Evolutionary conservation across 2,113 vertebrate genomes (phyloP).

Genomic region (Plestiodon gilberti): DNA sequence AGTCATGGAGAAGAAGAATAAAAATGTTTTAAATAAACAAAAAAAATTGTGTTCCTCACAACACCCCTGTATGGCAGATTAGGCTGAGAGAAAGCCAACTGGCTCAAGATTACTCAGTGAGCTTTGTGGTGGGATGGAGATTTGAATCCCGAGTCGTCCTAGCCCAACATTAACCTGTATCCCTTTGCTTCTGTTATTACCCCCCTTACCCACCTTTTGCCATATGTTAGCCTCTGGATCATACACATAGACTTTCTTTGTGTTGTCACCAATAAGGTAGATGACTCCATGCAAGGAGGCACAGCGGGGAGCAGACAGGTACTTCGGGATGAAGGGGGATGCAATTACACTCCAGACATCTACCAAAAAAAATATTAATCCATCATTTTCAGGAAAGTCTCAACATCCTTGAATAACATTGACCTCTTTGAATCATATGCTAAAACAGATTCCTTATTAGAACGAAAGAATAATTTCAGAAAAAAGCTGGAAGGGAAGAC

Average conservation of each 20-base stretch:
- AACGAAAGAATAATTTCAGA: neutral
- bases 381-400: fast-evolving
- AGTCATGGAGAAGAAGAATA: neutral
- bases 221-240: conserved; percentile 92
- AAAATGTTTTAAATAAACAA: neutral
- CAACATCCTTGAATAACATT: neutral
- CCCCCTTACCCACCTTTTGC: conserved; percentile 83
- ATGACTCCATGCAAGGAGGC: conserved; percentile 84
- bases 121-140: neutral
- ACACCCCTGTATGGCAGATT: neutral
- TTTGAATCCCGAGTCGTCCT: neutral
- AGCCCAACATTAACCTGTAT: neutral
- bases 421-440: conserved; percentile 14
- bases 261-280: conserved; percentile 96
- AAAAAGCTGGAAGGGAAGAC: neutral
- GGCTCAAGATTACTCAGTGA: neutral
- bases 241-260: conserved; percentile 93
- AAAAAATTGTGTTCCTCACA: neutral
- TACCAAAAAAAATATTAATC: conserved; percentile 55
- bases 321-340: conserved; percentile 96
- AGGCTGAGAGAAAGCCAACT: neutral
- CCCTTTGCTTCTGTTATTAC: neutral
- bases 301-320: conserved; percentile 91
- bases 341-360: conserved; percentile 90
- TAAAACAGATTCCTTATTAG: neutral